Percentiles rank a stretch among this genome's conserved stretches.
phyloP scores from a whole-genome alignment of 2,113 vertebrate genomes.

The Xenopus tropicalis region DNA sequence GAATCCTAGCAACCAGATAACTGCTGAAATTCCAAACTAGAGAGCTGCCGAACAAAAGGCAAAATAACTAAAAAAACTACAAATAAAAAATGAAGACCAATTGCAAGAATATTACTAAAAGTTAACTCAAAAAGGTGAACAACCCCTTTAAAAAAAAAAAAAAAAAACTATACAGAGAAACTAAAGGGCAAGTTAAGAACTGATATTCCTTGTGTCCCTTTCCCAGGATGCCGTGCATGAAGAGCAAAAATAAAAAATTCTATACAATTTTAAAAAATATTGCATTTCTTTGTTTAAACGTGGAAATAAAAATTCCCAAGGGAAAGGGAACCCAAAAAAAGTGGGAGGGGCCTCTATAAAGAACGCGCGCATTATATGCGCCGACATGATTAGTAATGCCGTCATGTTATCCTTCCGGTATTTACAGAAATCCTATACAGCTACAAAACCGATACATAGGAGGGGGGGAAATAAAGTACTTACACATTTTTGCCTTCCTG shows the following conservation, averaged over 20 bases:
- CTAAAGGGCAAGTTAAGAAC: too few species aligned
- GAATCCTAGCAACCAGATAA: too few species aligned
- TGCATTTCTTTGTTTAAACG: not conserved
- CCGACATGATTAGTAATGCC: not conserved
- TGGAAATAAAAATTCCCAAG: not conserved
- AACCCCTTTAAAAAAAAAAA: too few species aligned
- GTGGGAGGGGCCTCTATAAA: not conserved
- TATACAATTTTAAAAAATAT: not conserved
- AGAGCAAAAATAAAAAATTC: not conserved
- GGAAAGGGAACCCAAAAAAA: not conserved
- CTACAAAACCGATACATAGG: conserved; percentile 2
- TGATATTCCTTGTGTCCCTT: too few species aligned
- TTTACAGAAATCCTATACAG: conserved; percentile 7
- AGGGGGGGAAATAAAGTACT: conserved; percentile 51
- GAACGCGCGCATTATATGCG: not conserved
- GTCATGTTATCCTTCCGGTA: conserved; percentile 24
- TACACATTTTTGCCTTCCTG: conserved; percentile 66
- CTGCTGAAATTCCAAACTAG: too few species aligned
- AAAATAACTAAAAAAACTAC: too few species aligned
- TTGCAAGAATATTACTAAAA: too few species aligned
- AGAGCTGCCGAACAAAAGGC: too few species aligned
- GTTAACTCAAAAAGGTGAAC: too few species aligned
- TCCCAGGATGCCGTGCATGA: too few species aligned
- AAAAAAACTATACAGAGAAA: too few species aligned
- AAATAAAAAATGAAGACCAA: too few species aligned